Conservation (phyloP, 30 jellyfish, hydroid and myxozoan species). For the Mastigias papua region DNA sequence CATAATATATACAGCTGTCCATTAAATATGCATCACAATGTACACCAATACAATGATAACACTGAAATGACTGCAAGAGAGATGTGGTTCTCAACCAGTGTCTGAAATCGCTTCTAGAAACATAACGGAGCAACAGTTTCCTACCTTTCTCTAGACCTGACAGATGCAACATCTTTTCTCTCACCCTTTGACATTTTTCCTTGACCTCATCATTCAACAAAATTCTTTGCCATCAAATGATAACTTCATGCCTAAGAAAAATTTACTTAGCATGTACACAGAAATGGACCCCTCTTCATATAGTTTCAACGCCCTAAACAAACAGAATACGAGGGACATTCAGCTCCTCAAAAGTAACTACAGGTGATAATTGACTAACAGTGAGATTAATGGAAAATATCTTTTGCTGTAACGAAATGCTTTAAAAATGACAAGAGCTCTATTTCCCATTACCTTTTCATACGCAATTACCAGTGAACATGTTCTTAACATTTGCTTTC, state of each 20-base stretch:
- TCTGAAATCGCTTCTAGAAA: too few species aligned
- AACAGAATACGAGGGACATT: neutral
- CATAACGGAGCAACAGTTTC: neutral
- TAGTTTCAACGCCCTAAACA: neutral
- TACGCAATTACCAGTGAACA: neutral
- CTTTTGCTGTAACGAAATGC: neutral
- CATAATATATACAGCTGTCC: too few species aligned
- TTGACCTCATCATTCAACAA: conserved; percentile 18
- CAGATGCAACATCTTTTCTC: conserved; percentile 24
- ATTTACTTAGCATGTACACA: too few species aligned
- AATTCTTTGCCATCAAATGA: neutral
- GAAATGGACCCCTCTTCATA: too few species aligned
- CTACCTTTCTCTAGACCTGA: conserved; percentile 40
- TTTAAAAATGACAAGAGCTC: neutral
- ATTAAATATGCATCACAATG: too few species aligned
- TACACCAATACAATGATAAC: too few species aligned
- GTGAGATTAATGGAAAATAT: neutral
- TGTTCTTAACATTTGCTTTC: neutral
- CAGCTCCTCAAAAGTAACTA: neutral
- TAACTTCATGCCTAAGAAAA: neutral
- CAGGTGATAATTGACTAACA: neutral
- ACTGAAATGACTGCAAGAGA: too few species aligned
- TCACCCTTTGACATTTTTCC: conserved; percentile 55
- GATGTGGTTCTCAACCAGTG: too few species aligned
- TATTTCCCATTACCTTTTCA: neutral